Conservation (phyloP, 2,113 vertebrate species). For the Neodon shergylaensis region DNA sequence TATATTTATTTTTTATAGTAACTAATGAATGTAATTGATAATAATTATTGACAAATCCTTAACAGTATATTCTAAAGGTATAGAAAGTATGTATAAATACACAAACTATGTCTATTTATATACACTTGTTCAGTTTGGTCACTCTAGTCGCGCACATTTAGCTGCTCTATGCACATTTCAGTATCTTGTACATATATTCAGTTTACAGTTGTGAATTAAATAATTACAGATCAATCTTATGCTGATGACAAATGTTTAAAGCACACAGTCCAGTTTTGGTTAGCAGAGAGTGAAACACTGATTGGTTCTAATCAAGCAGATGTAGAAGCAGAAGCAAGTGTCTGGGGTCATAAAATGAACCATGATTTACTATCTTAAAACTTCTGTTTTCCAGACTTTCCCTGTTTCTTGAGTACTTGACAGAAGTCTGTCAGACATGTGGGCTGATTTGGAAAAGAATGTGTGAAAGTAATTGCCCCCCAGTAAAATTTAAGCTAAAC, state of each 20-base stretch:
- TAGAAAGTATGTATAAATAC: not conserved
- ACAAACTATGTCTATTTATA: not conserved
- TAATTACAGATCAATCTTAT: not conserved
- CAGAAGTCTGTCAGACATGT: not conserved
- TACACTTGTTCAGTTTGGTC: not conserved
- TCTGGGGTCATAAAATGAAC: constrained; percentile 35
- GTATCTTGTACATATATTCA: not conserved
- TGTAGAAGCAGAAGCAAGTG: constrained; percentile 19
- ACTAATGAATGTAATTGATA: not conserved
- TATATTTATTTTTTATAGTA: not conserved
- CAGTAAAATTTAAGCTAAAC: constrained; percentile 7
- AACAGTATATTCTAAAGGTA: not conserved
- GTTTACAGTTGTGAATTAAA: not conserved
- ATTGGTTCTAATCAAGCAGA: not conserved
- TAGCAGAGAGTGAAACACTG: constrained; percentile 22
- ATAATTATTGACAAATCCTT: not conserved
- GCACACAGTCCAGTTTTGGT: not conserved
- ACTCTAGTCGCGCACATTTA: not conserved
- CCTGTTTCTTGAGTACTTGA: constrained; percentile 26
- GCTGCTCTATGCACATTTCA: not conserved
- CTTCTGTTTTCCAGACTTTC: constrained; percentile 21
- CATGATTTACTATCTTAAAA: not conserved
- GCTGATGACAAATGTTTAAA: not conserved
- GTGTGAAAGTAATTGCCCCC: not conserved
- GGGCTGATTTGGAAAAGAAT: constrained; percentile 42